These are phyloP conservation scores for Calameuta idolon DNA, from an alignment of 2,888 invertebrate genomes.

Conservation along the genomic window DNA sequence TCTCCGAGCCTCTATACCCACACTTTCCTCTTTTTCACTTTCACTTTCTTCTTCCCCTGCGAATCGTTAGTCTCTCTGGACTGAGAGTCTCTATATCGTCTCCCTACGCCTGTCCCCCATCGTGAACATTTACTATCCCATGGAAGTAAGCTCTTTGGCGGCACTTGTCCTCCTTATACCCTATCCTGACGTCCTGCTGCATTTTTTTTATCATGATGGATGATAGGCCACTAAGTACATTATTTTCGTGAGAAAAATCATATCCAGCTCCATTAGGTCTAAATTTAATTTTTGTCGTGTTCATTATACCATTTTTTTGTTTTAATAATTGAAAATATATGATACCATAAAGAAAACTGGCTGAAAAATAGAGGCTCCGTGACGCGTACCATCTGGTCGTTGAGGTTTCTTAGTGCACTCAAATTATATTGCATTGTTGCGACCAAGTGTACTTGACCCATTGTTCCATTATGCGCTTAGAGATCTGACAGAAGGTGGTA, in stretches of 20 bases:
- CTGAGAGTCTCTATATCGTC: not conserved
- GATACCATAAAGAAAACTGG: not conserved
- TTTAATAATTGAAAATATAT: not conserved
- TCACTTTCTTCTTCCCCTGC: not conserved
- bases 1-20: not conserved
- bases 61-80: not conserved
- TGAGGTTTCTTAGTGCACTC: constrained; percentile 25
- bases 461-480: constrained; percentile 37
- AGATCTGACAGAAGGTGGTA: not conserved
- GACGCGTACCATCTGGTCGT: not conserved
- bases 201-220: not conserved
- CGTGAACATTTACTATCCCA: not conserved
- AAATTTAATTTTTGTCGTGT: not conserved
- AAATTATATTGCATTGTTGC: constrained; percentile 49
- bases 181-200: not conserved
- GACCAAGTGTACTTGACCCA: constrained; percentile 43
- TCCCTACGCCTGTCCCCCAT: not conserved
- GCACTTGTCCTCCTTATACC: not conserved
- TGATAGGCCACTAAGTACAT: not conserved
- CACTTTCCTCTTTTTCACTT: not conserved
- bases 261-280: not conserved
- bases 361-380: not conserved
- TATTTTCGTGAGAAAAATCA: not conserved
- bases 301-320: not conserved
- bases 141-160: not conserved